Base-by-base conservation (phyloP, 2,113 vertebrate genomes). In the Tachysurus vachellii region DNA sequence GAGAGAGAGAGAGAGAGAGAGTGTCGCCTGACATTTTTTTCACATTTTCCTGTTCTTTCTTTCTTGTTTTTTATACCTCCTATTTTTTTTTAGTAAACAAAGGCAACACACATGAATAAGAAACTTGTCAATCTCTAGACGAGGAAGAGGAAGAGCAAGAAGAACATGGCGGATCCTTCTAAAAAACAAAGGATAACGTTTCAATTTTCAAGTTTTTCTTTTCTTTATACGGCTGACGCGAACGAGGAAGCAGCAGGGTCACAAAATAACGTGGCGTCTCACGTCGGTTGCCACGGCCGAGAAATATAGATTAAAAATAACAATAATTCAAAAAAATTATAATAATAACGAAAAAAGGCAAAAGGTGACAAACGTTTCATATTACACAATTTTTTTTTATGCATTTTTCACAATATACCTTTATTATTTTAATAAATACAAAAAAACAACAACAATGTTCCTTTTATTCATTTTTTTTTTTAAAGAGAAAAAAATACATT, bases 401-500 rank as follows among this genome's bases (percentile, higher is more conserved):
- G 93, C 94, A 95, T 95, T 95, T 96, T 95, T 95, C 95, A 96
- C 95, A 95, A 95, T 96, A 95, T 95, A 96, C 94, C 90, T 96
- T 95, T 95, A 95, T 96, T 95, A 95, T 94, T 93, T 95, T 94
- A 96, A 96, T 96, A 96, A 96, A 96, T 96, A 96, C 94, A 96
- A 96, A 93, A 50, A 96, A 93, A 92, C 92, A 96, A 95, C 93
- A 92, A 94, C 94, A 95, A 93, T 26, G 54, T 81, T 81, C 21
- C 44, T 42, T 81, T 61, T 54, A 47, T 57, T 80, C 5, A 2
- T 50, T 19, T 7, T 81, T 42, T 95, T 94, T 90, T 84, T 93
- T 94, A 92, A 90, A 93, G 94, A 94, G 94, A 88, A 91, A 93
- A 88, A 93, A 95, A 95, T 93, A 87, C 91, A 94, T 94, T 93